Base-by-base conservation (phyloP, 1,140 invertebrate species). In the Hormaphis cornu region DNA sequence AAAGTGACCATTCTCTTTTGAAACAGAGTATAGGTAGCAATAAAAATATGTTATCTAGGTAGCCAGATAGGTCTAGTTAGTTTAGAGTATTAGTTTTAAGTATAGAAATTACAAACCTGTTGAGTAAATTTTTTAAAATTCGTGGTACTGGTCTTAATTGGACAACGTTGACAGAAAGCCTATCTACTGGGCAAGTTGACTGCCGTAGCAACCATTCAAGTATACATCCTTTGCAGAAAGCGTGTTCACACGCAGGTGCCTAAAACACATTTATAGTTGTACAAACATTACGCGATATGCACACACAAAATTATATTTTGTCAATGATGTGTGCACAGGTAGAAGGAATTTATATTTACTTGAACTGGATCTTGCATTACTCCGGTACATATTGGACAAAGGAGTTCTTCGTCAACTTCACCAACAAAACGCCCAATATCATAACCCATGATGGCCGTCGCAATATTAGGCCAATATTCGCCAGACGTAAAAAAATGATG, bases 201-300 rank as follows among this genome's bases (percentile, higher is more conserved):
- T 95, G 92, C 44, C 91, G 82, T 56, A 87, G 88, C 70, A 97
- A 86, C 95, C 95, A 97, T 79, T 97, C 92, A 59, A 89, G 89
- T 73, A 97, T 97, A 78, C 95, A 97, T 18, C 84, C 84, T 75
- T 87, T 84, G 80, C 95, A 97, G 82, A 97, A 97, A 70, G 93
- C 93, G 82, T 97, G 94, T 78, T 97, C 95, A 80, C 94, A 97
- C 73, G 87, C 86, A 42, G 93, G 91, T 70, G 93, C 93, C 93
- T 97, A 79, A 28, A 83, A 80, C 72, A 75, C 50, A 18, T 20
- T 44, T 2, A 44, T 44, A 20, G 18, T 18, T 54, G 5, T 10
- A 8, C 28, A 52, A 30, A 35, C 10, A 5, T 30, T 2, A 35
- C 30, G 35, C n/a, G 9, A 33, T 12, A 1, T 30, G 10, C 10